Conservation (phyloP, 2,113 vertebrate species). For the Erinaceus europaeus region DNA sequence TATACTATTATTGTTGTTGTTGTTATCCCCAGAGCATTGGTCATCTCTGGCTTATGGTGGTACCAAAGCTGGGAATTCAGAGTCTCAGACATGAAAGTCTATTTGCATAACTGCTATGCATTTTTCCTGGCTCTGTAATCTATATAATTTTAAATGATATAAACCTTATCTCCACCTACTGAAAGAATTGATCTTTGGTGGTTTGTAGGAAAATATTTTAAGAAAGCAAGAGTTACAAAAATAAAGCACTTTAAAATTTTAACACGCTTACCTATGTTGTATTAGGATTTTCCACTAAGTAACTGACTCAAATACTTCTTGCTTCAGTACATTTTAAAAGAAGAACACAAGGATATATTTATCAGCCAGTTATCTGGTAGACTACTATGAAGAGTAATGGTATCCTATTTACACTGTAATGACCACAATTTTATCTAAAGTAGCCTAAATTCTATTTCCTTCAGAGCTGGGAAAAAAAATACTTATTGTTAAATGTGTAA, state of each 20-base stretch:
- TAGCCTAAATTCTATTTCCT: not conserved
- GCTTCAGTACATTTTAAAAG: constrained; percentile 11
- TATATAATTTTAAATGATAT: too few relatives aligned
- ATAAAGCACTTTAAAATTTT: not conserved
- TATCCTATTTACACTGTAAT: not conserved
- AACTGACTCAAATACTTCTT: not conserved
- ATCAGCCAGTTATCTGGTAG: not conserved
- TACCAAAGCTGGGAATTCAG: too few relatives aligned
- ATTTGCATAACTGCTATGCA: too few relatives aligned
- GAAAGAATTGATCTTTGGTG: not conserved
- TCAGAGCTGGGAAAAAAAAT: constrained; percentile 2
- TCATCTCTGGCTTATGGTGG: too few relatives aligned
- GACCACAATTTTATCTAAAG: not conserved
- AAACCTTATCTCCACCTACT: not conserved
- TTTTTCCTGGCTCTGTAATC: too few relatives aligned
- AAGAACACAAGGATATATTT: not conserved
- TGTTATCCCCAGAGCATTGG: too few relatives aligned
- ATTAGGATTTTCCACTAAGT: not conserved
- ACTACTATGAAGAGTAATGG: not conserved
- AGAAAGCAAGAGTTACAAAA: not conserved
- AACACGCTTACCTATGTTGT: not conserved
- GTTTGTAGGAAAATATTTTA: not conserved
- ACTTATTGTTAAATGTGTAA: not conserved
- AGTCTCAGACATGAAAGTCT: too few relatives aligned
- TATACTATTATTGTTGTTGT: too few relatives aligned